A percentile compares a stretch with the other conserved stretches of the same genome.
These are phyloP conservation scores for Sorex araneus DNA, from an alignment of 2,113 vertebrate genomes.

Conservation along the genomic window DNA sequence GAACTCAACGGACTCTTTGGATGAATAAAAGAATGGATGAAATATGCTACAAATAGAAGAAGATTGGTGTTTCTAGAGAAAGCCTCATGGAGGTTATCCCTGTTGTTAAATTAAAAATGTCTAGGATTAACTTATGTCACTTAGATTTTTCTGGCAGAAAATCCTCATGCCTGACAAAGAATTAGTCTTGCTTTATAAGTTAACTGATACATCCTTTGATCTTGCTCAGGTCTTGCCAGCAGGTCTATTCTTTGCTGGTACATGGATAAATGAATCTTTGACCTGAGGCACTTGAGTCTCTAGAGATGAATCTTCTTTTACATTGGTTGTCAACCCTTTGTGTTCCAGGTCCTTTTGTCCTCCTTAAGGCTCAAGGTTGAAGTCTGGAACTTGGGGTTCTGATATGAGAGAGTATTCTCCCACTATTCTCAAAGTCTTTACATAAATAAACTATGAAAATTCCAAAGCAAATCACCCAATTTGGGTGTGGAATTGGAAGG, in stretches of 20 bases:
- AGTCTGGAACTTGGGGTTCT: background rate
- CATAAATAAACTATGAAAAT: background rate
- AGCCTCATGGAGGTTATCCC: background rate
- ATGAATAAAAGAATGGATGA: background rate
- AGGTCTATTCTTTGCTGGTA: background rate
- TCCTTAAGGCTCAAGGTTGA: background rate
- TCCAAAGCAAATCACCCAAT: background rate
- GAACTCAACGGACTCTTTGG: background rate
- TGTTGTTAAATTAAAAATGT: background rate
- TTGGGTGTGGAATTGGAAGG: background rate
- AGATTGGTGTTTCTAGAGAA: background rate
- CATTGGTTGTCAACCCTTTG: background rate
- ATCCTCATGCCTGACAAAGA: background rate
- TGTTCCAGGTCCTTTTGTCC: background rate
- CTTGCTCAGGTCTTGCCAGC: fast-evolving
- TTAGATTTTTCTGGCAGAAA: slow-evolving; percentile 36
- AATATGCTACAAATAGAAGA: background rate
- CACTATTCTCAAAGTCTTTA: slow-evolving; percentile 1
- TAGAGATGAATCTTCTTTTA: background rate
- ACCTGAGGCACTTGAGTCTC: background rate
- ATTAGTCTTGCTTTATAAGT: background rate
- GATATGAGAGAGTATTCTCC: background rate
- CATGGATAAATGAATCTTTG: background rate
- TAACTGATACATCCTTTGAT: background rate
- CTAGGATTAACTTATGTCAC: background rate